Evolutionary conservation across 2,113 vertebrate genomes (phyloP), one percentile per base, ranked within the genome.

Genomic region (Anguilla japonica): DNA sequence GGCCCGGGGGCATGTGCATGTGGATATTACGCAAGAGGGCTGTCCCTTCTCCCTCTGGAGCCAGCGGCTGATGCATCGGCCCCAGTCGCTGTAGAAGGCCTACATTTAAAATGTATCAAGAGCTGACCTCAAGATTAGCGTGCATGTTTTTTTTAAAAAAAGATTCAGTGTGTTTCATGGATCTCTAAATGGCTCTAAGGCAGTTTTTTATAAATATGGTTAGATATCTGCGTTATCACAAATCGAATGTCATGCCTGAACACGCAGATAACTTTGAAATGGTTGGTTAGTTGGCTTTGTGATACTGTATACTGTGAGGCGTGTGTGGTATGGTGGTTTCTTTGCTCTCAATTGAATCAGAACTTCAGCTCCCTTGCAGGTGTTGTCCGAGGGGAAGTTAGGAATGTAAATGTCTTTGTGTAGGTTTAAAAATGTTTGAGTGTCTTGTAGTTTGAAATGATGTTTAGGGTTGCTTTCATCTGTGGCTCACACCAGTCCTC

Each of bases 11-110:
- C 34, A 34, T 1, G 34, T 34, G 18, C 40, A 2, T 1, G 79
- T 43, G 79, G 41, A 41, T 81, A 81, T 81, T 81, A 81, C 2
- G 79, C 41, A 75, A 75, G 71, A n/a, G 34, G 71, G 71, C 29
- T 2, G 2, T 75, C 71, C n/a, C n/a, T 11, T n/a, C 29, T 75
- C 71, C 3, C 71, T 34, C 71, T 75, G 71, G n/a, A 34, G 22
- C 18, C 60, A 60, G 56, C 15, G 5, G 63, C 63, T 71, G 63
- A 71, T 29, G 71, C n/a, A 11, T 34, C 71, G n/a, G 71, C 63
- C 26, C 63, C 71, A n/a, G 71, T n/a, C 34, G 71, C 71, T 75
- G 22, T 13, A 29, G 26, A 71, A n/a, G 34, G 34, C 34, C 34
- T 34, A 34, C 7, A 2, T 2, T 3, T 29, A 6, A 13, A 75